These are phyloP conservation scores for Tragelaphus eurycerus DNA, from an alignment of 2,797 vertebrate genomes.

Conservation along the genomic window DNA sequence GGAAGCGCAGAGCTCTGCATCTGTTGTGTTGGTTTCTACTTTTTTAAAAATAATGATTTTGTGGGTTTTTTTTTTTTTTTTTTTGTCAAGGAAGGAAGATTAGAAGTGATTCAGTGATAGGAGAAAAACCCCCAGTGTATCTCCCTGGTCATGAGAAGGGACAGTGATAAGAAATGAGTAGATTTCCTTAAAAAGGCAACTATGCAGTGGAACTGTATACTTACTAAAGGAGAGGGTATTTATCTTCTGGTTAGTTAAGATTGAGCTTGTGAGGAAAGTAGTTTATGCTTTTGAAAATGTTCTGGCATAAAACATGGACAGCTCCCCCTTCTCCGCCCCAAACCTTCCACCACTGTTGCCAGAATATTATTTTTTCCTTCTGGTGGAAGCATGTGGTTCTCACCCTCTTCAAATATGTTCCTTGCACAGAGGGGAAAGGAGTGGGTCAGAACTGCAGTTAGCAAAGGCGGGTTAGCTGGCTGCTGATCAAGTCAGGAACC, in stretches of 20 bases:
- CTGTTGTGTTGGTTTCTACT: neutral
- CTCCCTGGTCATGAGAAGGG: neutral
- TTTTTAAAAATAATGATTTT: neutral
- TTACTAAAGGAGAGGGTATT: neutral
- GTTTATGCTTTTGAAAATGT: conserved; percentile 48
- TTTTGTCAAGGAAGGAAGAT: neutral
- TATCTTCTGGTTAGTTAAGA: conserved; percentile 18
- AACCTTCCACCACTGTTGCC: neutral
- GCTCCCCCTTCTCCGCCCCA: neutral
- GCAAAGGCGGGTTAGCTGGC: conserved; percentile 58
- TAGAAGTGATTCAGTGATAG: neutral
- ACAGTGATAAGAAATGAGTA: neutral
- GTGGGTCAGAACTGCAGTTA: conserved; percentile 49
- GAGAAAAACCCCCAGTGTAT: neutral
- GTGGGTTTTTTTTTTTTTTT: neutral
- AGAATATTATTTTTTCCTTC: conserved; percentile 27
- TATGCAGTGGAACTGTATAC: neutral
- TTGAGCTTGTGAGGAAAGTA: conserved; percentile 9
- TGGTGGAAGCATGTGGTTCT: conserved; percentile 45
- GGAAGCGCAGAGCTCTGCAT: neutral
- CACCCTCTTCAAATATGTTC: conserved; percentile 61
- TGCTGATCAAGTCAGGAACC: conserved; percentile 41
- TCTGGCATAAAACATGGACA: neutral
- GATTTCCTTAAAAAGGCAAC: neutral
- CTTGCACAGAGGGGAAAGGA: conserved; percentile 43